Evolutionary conservation across 2,113 vertebrate species (phyloP).

Genomic region (Egretta garzetta): DNA sequence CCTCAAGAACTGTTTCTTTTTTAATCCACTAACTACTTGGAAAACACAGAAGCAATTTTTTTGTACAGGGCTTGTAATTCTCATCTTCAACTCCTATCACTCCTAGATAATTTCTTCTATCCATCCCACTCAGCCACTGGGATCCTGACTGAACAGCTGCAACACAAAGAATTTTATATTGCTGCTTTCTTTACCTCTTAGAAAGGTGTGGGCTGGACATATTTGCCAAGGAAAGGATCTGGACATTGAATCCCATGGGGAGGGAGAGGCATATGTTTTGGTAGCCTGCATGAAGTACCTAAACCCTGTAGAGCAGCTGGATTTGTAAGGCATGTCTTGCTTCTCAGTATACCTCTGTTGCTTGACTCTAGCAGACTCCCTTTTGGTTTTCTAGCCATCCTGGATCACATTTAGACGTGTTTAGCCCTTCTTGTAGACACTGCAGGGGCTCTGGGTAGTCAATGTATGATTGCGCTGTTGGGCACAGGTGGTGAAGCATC

Average conservation of each 20-base stretch:
- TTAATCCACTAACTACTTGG: not conserved
- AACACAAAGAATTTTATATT: not conserved
- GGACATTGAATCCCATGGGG: not conserved
- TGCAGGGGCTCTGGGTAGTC: not conserved
- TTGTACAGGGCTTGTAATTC: not conserved
- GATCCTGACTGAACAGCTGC: not conserved
- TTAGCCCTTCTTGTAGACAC: not conserved
- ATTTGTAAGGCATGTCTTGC: not conserved
- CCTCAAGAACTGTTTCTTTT: not conserved
- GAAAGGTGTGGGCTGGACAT: not conserved
- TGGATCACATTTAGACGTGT: not conserved
- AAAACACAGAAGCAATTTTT: not conserved
- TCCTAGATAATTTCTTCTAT: not conserved
- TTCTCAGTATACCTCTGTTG: not conserved
- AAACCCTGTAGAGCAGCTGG: not conserved
- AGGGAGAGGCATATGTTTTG: fast-evolving
- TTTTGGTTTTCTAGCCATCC: not conserved
- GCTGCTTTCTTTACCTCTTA: not conserved
- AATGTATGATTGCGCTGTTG: not conserved
- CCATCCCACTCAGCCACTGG: not conserved
- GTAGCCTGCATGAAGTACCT: not conserved
- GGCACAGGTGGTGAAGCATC: not conserved
- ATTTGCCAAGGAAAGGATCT: not conserved
- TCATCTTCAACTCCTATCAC: not conserved
- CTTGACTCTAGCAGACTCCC: not conserved